Evolutionary conservation across 2,797 vertebrate species (phyloP).

Genomic region (Rachycentron canadum): DNA sequence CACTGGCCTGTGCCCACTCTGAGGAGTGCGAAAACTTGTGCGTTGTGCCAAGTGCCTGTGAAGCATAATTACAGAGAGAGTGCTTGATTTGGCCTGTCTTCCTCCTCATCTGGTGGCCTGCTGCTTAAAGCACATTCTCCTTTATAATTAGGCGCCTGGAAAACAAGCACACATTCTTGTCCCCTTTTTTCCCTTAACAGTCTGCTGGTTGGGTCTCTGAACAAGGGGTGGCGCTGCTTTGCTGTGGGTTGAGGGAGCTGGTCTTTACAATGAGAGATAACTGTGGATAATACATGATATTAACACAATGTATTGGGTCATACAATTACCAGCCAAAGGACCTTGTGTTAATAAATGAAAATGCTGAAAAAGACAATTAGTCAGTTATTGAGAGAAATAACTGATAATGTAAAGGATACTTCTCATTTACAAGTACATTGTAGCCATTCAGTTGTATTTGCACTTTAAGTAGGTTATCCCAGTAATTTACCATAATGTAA

Average conservation of each 20-base stretch:
- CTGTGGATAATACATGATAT: neutral
- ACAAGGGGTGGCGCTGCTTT: constrained; percentile 80
- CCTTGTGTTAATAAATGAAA: neutral
- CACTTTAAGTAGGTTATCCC: neutral
- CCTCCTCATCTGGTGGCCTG: constrained; percentile 89
- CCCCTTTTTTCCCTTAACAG: constrained; percentile 31
- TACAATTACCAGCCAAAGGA: neutral
- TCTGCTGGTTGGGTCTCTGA: constrained; percentile 43
- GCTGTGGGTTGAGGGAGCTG: constrained; percentile 41
- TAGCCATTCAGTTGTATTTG: neutral
- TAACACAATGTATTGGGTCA: neutral
- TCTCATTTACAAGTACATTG: neutral
- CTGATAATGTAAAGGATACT: neutral
- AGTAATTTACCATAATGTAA: neutral
- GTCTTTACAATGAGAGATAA: neutral
- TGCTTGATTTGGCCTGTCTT: constrained; percentile 87
- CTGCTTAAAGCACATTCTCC: constrained; percentile 85
- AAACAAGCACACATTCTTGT: constrained; percentile 81
- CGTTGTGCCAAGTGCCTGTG: constrained; percentile 81
- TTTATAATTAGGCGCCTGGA: constrained; percentile 86
- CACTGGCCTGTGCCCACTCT: constrained; percentile 73
- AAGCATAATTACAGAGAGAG: constrained; percentile 87
- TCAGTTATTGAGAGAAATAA: neutral
- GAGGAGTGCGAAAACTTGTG: constrained; percentile 86
- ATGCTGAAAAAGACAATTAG: neutral